Evolutionary conservation across 2,888 invertebrate species (phyloP), one percentile per base, ranked within the genome.

Genomic region (Chloroclystis v-ata): DNA sequence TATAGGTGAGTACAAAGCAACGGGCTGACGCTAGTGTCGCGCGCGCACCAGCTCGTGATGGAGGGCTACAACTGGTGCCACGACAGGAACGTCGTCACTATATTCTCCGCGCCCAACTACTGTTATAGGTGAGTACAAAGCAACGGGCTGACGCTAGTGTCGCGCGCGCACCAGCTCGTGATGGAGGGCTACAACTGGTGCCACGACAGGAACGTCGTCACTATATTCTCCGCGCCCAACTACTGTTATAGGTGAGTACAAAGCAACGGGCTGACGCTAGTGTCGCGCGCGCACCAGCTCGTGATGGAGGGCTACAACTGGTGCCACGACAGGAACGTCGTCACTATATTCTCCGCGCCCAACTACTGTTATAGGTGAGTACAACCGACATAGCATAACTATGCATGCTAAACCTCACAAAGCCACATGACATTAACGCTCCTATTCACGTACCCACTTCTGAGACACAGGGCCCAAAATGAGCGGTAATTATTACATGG

Each of bases 141-240:
- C 84, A 99, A 99, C 90, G 98, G 98, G 68, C 92, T 99, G 77
- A 98, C 98, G 68, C 92, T 99, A 67, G 98, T 99, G 63, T 98
- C 99, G 56, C 92, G 99, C 79, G 99, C 99, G 64, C 99, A 99
- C 90, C 99, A 99, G 88, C 93, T 99, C 72, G 99, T 99, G 69
- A 99, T 99, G 99, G 99, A 99, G 90, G 99, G 96, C 61, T 98
- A 95, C 88, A 96, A 96, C 85, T 96, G 96, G 96, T 99, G 98
- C 91, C 99, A 99, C 89, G 99, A 99, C 82, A 93, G 98, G 74
- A 99, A 99, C 84, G 99, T 99, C 72, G 99, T 99, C 77, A 99
- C 99, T 77, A 99, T 99, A 82, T 99, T 99, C 91, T 98, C 98
- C 75, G 99, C 99, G 71, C 99, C 99, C 67, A 99, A 99, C 89